These are phyloP conservation scores for Pangasius macronema DNA, from an alignment of 2,797 vertebrate genomes.

Conservation along the genomic window DNA sequence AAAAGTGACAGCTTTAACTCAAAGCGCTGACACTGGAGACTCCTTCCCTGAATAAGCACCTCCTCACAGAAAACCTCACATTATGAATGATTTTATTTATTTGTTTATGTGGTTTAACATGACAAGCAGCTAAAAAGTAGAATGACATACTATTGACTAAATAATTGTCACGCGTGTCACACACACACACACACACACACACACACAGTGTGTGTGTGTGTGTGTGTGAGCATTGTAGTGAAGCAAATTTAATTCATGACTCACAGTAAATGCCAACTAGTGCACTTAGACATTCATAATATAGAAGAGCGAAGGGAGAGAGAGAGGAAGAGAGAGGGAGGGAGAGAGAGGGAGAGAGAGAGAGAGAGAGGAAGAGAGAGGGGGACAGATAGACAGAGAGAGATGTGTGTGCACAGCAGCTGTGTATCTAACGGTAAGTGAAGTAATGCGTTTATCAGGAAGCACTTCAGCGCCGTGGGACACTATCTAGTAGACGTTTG, in stretches of 20 bases:
- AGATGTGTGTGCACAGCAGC: background rate
- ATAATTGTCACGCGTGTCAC: no score
- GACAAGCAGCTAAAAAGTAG: background rate
- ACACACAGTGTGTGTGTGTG: background rate
- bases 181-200: no score
- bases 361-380: constrained; percentile 18
- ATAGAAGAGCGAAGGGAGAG: constrained; percentile 14
- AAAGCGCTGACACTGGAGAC: constrained; percentile 4
- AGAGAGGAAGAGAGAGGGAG: background rate
- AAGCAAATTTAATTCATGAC: constrained; percentile 24
- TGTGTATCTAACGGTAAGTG: constrained; percentile 24
- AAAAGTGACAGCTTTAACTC: background rate
- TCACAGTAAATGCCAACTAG: constrained; percentile 21
- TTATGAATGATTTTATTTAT: background rate
- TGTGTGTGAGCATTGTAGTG: background rate
- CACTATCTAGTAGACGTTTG: no score
- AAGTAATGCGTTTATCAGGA: constrained; percentile 37
- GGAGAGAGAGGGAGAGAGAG: constrained; percentile 19
- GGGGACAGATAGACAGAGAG: constrained; percentile 22
- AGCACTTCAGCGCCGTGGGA: constrained; percentile 18
- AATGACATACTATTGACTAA: no score
- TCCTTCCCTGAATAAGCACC: background rate
- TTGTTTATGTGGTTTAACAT: background rate
- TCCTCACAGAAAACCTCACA: background rate
- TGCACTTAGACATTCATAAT: constrained; percentile 19